A percentile compares a stretch with the other conserved stretches of the same genome.
phyloP scores from a whole-genome alignment of 2,888 invertebrate species.

The Clanis bilineata region DNA sequence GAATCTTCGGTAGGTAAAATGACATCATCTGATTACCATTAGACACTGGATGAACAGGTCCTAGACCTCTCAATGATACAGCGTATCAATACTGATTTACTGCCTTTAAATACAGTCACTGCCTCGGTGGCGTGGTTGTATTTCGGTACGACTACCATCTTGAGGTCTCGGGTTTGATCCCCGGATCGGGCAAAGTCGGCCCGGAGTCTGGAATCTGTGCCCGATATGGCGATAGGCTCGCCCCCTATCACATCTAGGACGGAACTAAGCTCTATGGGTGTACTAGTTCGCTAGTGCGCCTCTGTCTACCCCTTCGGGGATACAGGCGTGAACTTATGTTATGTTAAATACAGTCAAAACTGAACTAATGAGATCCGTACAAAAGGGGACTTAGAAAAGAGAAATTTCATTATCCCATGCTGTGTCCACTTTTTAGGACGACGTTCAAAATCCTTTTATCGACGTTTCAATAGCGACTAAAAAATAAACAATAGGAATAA shows the following conservation, averaged over 20 bases:
- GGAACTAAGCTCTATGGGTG: no score
- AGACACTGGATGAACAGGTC: slow-evolving; percentile 2
- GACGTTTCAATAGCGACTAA: slow-evolving; percentile 77
- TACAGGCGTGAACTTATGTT: no score
- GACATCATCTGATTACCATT: slow-evolving; percentile 23
- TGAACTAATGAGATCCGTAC: slow-evolving; percentile 25
- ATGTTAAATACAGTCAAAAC: background rate
- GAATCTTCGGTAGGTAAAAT: slow-evolving; percentile 14
- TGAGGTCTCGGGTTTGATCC: no score
- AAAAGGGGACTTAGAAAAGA: slow-evolving; percentile 44
- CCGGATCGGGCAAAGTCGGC: no score
- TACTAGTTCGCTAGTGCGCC: no score
- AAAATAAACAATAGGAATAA: slow-evolving; percentile 76
- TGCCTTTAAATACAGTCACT: no score
- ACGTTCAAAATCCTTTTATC: slow-evolving; percentile 62
- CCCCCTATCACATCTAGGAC: no score
- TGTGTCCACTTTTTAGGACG: slow-evolving; percentile 60
- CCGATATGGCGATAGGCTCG: no score
- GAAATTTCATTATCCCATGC: slow-evolving; percentile 65
- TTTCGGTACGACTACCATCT: no score
- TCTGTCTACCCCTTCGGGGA: no score
- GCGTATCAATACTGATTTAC: slow-evolving; percentile 7
- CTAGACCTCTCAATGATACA: slow-evolving; percentile 6
- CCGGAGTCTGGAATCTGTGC: no score
- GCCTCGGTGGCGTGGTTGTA: no score